phyloP scores from a whole-genome alignment of 2,797 vertebrate species.

The Pseudotriccus pelzelni region DNA sequence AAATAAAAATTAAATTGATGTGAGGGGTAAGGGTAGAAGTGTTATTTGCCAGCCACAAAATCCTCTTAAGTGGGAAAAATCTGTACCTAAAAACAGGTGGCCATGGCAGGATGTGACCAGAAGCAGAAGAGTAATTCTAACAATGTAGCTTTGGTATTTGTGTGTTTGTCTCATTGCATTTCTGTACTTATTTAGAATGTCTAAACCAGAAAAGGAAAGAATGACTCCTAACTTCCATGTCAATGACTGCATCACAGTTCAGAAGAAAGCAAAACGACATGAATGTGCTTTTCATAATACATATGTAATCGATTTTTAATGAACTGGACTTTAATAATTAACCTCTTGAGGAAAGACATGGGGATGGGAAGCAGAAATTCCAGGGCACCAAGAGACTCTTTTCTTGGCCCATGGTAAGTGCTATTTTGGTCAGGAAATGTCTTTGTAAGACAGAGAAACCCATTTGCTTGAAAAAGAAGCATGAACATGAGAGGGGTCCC shows the following conservation, averaged over 20 bases:
- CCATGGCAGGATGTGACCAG: not conserved
- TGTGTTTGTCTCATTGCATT: not conserved
- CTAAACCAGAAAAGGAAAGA: not conserved
- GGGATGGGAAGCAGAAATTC: not conserved
- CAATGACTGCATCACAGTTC: not conserved
- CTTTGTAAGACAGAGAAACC: not conserved
- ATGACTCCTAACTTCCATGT: not conserved
- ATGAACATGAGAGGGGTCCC: not conserved
- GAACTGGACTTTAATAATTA: not conserved
- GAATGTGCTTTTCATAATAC: not conserved
- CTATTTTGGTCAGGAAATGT: not conserved
- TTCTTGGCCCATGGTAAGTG: not conserved
- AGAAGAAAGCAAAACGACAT: not conserved
- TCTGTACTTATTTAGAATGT: not conserved
- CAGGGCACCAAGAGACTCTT: accelerated
- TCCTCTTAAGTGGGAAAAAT: not conserved
- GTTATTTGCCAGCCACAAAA: not conserved
- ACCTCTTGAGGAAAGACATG: not conserved
- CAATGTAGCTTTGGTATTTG: not conserved
- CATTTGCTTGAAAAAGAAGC: not conserved
- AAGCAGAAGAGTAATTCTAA: not conserved
- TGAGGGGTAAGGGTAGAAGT: not conserved
- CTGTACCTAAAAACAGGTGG: not conserved
- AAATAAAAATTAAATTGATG: not conserved
- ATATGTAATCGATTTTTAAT: not conserved